Base-by-base conservation (phyloP, 35 echinoderm and acorn worm genomes). In the Diadema setosum region DNA sequence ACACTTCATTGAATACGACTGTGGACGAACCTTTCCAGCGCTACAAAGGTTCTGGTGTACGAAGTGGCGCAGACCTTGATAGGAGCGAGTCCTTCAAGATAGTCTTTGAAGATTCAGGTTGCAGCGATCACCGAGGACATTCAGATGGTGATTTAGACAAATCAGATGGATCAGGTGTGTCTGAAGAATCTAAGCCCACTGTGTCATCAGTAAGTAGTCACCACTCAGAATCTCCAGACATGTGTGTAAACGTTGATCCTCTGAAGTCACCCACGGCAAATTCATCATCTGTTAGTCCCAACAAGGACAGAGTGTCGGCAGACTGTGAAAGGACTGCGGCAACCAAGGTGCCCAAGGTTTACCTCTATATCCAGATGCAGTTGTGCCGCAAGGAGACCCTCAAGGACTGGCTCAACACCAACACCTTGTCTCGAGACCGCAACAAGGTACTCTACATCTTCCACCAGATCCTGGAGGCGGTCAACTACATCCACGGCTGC, bases 321-420 rank as follows among this genome's bases (percentile, higher is more conserved):
- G n/a, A n/a, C n/a, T n/a, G n/a, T n/a, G n/a, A n/a, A n/a, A n/a
- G n/a, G n/a, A n/a, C 65, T 5, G 39, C 29, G 0, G 41, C 25
- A 21, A 20, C 44, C 27, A 78, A 42, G 23, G 81, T 55, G 17
- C 67, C 82, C 33, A 95, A 83, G 83, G 81, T 90, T 42, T 95
- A 90, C 39, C 42, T 95, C 21, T 95, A 95, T 41, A 95, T 95
- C 64, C 93, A 95, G 83, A 95, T 95, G 93, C 93, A 95, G 48
- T 78, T 95, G 24, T 95, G 93, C 84, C 82, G 81, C 29, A 95
- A 95, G 52, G 83, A 95, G 45, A 95, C 87, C 41, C 82, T 95
- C 14, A 95, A 95, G 61, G 93, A 95, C 39, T 95, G 93, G 93
- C 60, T 95, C 12, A 81, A 30, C 45, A 80, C 75, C 24, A 81